phyloP scores from a whole-genome alignment of 2,797 vertebrate genomes.

The Leontopithecus rosalia region DNA sequence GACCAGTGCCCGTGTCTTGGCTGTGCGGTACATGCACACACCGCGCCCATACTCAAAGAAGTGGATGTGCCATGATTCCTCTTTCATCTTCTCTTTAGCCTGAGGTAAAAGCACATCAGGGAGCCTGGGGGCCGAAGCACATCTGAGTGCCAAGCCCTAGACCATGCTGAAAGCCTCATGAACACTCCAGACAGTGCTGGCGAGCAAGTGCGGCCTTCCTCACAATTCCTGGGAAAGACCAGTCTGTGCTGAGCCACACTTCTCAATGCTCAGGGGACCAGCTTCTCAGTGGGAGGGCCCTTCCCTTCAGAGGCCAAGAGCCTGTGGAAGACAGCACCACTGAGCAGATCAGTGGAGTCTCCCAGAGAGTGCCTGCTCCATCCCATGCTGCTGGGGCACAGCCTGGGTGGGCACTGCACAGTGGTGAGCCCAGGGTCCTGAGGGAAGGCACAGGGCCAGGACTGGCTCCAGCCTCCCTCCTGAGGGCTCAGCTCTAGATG shows the following conservation, averaged over 20 bases:
- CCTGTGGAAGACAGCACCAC: background rate
- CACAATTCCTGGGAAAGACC: background rate
- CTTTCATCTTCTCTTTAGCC: conserved; percentile 98
- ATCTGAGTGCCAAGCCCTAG: background rate
- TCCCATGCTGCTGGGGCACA: background rate
- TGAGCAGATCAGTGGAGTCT: background rate
- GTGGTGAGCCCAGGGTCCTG: accelerated
- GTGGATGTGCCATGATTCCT: conserved; percentile 98
- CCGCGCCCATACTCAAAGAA: conserved; percentile 98
- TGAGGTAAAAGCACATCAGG: conserved; percentile 69
- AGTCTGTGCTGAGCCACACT: background rate
- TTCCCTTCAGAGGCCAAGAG: no score
- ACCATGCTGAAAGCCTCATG: background rate
- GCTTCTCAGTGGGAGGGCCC: background rate
- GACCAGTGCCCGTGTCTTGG: conserved; percentile 93
- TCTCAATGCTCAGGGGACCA: accelerated
- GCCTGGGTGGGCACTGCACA: background rate
- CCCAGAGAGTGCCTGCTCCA: background rate
- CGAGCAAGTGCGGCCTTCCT: background rate
- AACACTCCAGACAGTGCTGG: background rate
- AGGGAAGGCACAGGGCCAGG: background rate
- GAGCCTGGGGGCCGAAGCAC: background rate
- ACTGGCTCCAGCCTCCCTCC: no score
- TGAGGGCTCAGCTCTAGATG: no score
- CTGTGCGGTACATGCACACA: conserved; percentile 97